A percentile compares a stretch with the other conserved stretches of the same genome.
Evolutionary conservation across 2,888 invertebrate genomes (phyloP).

Genomic region (Saturnia japonica): DNA sequence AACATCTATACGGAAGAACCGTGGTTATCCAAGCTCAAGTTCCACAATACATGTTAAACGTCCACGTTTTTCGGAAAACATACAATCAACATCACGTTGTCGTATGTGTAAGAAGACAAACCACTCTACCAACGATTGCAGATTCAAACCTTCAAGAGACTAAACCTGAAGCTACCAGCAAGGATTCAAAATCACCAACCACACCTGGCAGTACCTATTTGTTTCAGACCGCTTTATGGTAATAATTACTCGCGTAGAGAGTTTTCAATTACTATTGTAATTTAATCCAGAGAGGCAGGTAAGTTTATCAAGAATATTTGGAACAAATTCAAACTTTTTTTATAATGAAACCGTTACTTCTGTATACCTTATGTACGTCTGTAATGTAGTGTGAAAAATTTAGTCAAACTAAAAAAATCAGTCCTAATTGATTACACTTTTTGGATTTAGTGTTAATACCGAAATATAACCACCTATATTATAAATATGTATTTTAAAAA

Average conservation of each 20-base stretch:
- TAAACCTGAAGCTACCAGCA: constrained; percentile 14
- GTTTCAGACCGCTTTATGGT: constrained; percentile 12
- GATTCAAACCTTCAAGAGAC: constrained; percentile 17
- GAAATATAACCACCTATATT: too few species aligned
- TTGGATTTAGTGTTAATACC: neutral
- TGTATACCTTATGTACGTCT: neutral
- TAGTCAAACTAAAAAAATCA: neutral
- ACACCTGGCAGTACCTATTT: constrained; percentile 29
- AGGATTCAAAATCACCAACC: constrained; percentile 21
- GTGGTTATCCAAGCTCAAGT: constrained; percentile 20
- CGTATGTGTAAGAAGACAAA: too few species aligned
- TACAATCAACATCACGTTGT: too few species aligned
- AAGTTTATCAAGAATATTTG: neutral
- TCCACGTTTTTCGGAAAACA: too few species aligned
- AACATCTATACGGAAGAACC: constrained; percentile 30
- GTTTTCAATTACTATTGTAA: neutral
- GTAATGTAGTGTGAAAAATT: neutral
- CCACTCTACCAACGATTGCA: constrained; percentile 27
- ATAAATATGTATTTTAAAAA: too few species aligned
- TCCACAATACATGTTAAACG: constrained; percentile 22
- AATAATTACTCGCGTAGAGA: neutral
- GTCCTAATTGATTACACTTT: neutral
- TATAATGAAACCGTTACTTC: neutral
- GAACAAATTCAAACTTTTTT: neutral
- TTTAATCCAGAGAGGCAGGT: constrained; percentile 1